Base-by-base conservation (phyloP, 2,113 vertebrate genomes). In the Laterallus jamaicensis region DNA sequence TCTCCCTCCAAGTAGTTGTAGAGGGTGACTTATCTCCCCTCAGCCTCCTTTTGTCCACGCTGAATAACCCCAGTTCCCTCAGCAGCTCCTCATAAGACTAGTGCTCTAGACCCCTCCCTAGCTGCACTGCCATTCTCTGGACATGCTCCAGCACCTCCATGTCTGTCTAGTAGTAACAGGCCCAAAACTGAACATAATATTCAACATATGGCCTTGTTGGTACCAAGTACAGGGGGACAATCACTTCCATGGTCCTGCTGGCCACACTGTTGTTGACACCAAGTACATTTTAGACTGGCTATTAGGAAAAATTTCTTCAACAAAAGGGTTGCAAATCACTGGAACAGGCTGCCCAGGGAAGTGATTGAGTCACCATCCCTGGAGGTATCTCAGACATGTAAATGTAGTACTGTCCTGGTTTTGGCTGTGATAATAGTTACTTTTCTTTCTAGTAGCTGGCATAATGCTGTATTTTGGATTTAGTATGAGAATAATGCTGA, bases 101-200 rank as follows among this genome's bases (percentile, higher is more conserved):
- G 31, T 50, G 9, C 11, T 81, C 9, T 11, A 58, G 12, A 82
- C 6, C 7, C 11, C 39, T 39, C 39, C 5, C 28, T 35, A 60
- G 52, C 50, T 26, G 28, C 0, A 0, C 0, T 70, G 44, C 31
- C 7, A 9, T 60, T 56, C 75, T 56, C 6, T 35, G 31, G 44
- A 71, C 13, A 3, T 0, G 0, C 17, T 89, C 11, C 20, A 66
- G 50, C 20, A 17, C 12, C 6, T 75, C 68, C 10, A 4, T 10
- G 20, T 47, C 40, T 8, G 4, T 13, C 24, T n/a, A 16, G 22
- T 2, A 29, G 6, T 29, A n/a, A 75, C 10, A 12, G 4, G 13
- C 6, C 50, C 62, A 64, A 4, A 69, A 37, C 9, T 9, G 42
- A 7, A 40, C 29, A 17, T n/a, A 59, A 8, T 1, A 64, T 3